Evolutionary conservation across 2,113 vertebrate genomes (phyloP), one percentile per base, ranked within the genome.

Genomic region (Ceuthmochares aereus): DNA sequence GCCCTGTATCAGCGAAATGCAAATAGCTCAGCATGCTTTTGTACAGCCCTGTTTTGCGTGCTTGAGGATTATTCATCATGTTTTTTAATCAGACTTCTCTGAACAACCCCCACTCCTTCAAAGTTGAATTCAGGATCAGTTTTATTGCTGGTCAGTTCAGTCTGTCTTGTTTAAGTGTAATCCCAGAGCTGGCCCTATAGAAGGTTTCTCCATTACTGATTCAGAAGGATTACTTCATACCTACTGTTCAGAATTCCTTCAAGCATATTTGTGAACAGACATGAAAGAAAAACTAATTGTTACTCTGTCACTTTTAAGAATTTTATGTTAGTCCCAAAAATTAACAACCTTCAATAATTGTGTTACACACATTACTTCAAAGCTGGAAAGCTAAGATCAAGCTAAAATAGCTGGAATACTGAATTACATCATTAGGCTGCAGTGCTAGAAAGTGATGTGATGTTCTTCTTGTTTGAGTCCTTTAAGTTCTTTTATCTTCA

Each of bases 21-120:
- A 73, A 60, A 42, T 30, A 76, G 23, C 40, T 75, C 19, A 29
- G 34, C 32, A 32, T 0, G 0, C 40, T 52, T 80, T 52, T 34
- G 25, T 67, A 72, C 29, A 67, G 58, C 22, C 40, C 4, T 2
- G 1, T 10, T 6, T 68, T 56, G n/a, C 0, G 5, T 26, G 37
- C n/a, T 43, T 59, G 40, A 79, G 59, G 49, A 37, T 18, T 79
- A 34, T 20, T 60, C 6, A 34, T 30, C 4, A 13, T 49, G n/a
- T 16, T 1, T 9, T 64, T 79, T 62, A n/a, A 16, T 87, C 12
- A 12, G 36, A 43, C 19, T 62, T 62, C 58, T 60, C 16, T 34
- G 22, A 68, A 82, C 52, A 87, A 13, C 2, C 5, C 19, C 47
- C 36, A 34, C 52, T 59, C 23, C 34, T 84, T 77, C 55, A 58